These are phyloP conservation scores for Salticus scenicus DNA, from an alignment of 2,888 invertebrate species.

Conservation along the genomic window DNA sequence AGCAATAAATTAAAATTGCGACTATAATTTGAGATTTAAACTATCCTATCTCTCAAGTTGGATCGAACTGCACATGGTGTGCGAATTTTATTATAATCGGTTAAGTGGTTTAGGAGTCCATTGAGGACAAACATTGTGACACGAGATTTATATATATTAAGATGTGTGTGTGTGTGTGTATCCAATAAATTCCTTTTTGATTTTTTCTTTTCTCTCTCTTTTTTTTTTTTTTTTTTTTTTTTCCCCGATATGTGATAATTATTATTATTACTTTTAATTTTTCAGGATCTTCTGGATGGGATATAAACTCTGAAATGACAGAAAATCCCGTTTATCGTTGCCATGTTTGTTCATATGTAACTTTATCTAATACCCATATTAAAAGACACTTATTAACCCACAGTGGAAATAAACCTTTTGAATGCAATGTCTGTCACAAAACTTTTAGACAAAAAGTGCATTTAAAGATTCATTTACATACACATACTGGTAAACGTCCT, in stretches of 20 bases:
- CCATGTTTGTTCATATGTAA: background rate
- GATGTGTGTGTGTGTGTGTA: too few relatives aligned
- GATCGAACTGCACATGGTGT: too few relatives aligned
- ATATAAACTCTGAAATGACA: background rate
- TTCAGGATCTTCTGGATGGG: background rate
- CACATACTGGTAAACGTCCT: conserved; percentile 15
- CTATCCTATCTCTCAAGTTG: too few relatives aligned
- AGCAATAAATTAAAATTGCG: too few relatives aligned
- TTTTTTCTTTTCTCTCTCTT: too few relatives aligned
- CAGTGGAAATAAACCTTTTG: background rate
- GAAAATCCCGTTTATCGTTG: background rate
- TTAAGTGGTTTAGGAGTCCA: too few relatives aligned
- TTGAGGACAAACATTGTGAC: too few relatives aligned
- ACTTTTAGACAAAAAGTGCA: background rate
- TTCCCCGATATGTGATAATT: background rate
- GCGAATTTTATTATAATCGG: too few relatives aligned
- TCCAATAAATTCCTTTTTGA: too few relatives aligned
- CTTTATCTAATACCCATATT: background rate
- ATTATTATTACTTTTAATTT: background rate
- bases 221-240: too few relatives aligned
- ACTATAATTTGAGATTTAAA: too few relatives aligned
- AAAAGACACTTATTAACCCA: conserved; percentile 11
- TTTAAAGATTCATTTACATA: background rate
- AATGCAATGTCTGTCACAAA: conserved; percentile 5
- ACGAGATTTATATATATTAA: too few relatives aligned